phyloP scores from a whole-genome alignment of 2,797 vertebrate genomes.

The Cetoscarus ocellatus region DNA sequence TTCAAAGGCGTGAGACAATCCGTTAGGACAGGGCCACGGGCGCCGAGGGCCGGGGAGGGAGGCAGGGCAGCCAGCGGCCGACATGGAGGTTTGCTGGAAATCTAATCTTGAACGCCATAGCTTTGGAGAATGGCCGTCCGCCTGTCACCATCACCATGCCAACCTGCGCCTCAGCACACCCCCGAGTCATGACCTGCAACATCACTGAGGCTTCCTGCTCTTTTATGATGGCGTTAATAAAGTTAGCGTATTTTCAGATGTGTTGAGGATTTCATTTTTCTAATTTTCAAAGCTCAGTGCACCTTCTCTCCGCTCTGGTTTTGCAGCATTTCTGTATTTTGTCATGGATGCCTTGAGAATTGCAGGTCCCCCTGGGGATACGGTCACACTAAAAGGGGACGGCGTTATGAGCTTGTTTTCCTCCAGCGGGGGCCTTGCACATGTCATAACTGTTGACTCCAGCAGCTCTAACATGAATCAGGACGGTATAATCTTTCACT shows the following conservation, averaged over 20 bases:
- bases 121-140: constrained; percentile 82
- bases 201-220: constrained; percentile 44
- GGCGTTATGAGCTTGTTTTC: constrained; percentile 65
- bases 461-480: constrained; percentile 58
- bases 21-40: constrained; percentile 85
- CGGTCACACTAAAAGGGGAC: constrained; percentile 44
- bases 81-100: constrained; percentile 77
- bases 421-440: constrained; percentile 29
- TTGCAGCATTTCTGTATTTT: constrained; percentile 61
- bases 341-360: constrained; percentile 68
- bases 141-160: constrained; percentile 85
- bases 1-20: constrained; percentile 89
- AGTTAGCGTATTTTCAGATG: constrained; percentile 63
- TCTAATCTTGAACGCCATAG: constrained; percentile 86
- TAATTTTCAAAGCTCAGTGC: constrained; percentile 54
- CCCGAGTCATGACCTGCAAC: constrained; percentile 78
- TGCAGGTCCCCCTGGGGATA: constrained; percentile 51
- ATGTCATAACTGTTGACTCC: constrained; percentile 57
- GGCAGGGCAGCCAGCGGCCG: constrained; percentile 67
- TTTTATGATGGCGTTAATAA: constrained; percentile 53
- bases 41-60: constrained; percentile 52
- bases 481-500: constrained; percentile 59
- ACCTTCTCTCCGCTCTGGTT: constrained; percentile 38
- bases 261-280: constrained; percentile 69
- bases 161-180: constrained; percentile 75